Conservation (phyloP, 1,140 invertebrate genomes). For the Leptinotarsa undecemlineata region DNA sequence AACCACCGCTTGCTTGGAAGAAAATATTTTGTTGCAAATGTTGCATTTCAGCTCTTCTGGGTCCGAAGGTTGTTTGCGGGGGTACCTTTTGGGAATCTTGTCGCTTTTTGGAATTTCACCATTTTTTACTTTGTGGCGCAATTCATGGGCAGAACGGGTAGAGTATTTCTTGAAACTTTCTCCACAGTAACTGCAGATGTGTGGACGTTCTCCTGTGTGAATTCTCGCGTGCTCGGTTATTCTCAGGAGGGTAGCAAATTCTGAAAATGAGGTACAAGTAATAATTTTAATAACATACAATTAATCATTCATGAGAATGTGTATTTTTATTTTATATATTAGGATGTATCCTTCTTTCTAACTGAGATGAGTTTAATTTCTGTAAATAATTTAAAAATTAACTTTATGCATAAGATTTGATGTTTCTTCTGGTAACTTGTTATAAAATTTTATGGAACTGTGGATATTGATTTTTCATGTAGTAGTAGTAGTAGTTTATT, state of each 20-base stretch:
- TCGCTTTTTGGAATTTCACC: conserved; percentile 21
- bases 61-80: neutral
- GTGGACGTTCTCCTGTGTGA: conserved; percentile 22
- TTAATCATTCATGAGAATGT: neutral
- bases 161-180: conserved; percentile 23
- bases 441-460: no score
- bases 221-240: conserved; percentile 14
- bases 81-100: conserved; percentile 19
- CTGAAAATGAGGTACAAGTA: conserved; percentile 5
- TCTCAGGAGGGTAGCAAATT: conserved; percentile 20
- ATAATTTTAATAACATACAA: neutral
- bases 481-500: no score
- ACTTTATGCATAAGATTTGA: no score
- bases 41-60: conserved; percentile 4
- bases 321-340: neutral
- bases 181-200: conserved; percentile 20
- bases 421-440: no score
- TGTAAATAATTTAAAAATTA: no score
- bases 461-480: no score
- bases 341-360: no score
- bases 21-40: conserved; percentile 18
- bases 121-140: conserved; percentile 27
- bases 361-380: no score
- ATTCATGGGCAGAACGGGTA: conserved; percentile 17
- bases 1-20: conserved; percentile 15